Base-by-base conservation (phyloP, 2,888 invertebrate species). In the Harpalus rubripes region DNA sequence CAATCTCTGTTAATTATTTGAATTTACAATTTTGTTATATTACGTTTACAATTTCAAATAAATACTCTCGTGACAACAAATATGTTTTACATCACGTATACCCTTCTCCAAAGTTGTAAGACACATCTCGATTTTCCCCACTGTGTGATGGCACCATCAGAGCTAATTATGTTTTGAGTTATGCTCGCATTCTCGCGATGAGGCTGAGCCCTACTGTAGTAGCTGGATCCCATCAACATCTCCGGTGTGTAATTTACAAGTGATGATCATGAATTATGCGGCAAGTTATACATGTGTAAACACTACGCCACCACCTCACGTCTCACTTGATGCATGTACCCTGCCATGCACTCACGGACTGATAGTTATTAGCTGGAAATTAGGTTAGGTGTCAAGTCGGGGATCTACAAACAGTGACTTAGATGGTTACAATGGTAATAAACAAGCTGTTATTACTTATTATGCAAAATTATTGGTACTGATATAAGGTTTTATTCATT, bases 251-350 rank as follows among this genome's bases (percentile, higher is more conserved):
- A 81, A 81, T 81, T 81, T 81, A 81, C 81, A 81, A 81, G 81
- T 81, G 81, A 81, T 81, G 81, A 81, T 81, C 81, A 81, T 81
- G 81, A 81, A 81, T 81, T 81, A 81, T 81, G 81, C 81, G 81
- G 22, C 56, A 81, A 81, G 81, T 81, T 81, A 81, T 81, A 68
- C 81, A 81, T 81, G 81, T 81, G 81, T 81, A 81, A 81, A 81
- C 81, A 68, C 56, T 65, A 81, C 52, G 41, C 81, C 52, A 10
- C 44, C 26, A 56, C 26, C 44, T 32, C 41, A 16, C 68, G 41
- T 32, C 68, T 15, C 68, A 16, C 18, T 16, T 68, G 68, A 68
- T 68, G 68, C 68, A 68, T 68, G 68, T 63, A 39, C 18, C 8
- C n/a, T 7, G 68, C 41, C 41, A 26, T 68, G 68, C 32, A 39